phyloP scores from a whole-genome alignment of 2,113 vertebrate genomes.

The Brachyhypopomus occidentalis region DNA sequence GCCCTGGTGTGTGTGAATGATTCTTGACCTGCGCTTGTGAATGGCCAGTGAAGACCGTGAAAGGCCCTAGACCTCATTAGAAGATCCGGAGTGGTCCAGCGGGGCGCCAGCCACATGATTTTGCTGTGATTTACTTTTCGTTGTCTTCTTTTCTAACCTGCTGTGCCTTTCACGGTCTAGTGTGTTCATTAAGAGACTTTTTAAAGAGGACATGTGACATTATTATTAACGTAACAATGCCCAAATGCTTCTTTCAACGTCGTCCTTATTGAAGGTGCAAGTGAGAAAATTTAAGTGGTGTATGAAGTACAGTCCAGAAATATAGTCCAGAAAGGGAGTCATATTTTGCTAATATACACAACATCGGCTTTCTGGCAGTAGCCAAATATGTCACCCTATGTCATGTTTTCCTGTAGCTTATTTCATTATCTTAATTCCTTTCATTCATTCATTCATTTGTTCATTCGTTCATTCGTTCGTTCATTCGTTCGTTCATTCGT shows the following conservation, averaged over 20 bases:
- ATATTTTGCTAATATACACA: no score
- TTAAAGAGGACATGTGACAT: neutral
- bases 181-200: neutral
- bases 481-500: slow-evolving; percentile 1
- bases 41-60: neutral
- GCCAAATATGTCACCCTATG: no score
- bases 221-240: no score
- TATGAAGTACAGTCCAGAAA: no score
- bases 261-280: no score
- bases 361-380: no score
- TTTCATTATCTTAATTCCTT: no score
- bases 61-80: slow-evolving; percentile 13
- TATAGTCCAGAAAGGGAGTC: no score
- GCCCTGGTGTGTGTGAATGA: slow-evolving; percentile 14
- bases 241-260: no score
- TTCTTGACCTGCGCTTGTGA: slow-evolving; percentile 33
- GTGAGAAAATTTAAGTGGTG: no score
- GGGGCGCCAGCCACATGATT: neutral
- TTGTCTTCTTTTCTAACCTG: neutral
- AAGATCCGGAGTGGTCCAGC: neutral
- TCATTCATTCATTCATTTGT: neutral
- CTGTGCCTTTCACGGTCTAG: neutral
- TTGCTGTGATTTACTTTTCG: neutral
- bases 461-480: slow-evolving; percentile 4
- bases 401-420: no score